A percentile compares a stretch with the other conserved stretches of the same genome.
Conservation (phyloP, 1,140 invertebrate species). For the Chionoecetes opilio region DNA sequence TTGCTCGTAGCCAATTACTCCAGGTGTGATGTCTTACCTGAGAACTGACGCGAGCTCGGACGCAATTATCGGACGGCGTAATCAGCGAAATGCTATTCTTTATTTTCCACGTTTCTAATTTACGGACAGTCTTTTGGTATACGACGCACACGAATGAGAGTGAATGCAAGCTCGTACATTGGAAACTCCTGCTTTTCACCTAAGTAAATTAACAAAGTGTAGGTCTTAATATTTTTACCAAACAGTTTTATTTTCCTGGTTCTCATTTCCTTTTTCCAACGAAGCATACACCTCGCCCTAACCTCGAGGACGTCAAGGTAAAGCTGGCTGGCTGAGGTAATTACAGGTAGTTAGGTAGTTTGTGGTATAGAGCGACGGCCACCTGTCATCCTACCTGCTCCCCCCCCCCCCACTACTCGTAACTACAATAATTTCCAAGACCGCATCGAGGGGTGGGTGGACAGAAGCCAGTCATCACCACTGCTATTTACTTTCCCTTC, state of each 20-base stretch:
- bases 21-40: slow-evolving; percentile 27
- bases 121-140: slow-evolving; percentile 1
- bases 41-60: neutral
- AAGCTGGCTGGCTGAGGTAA: neutral
- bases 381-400: neutral
- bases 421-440: neutral
- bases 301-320: neutral
- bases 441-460: neutral
- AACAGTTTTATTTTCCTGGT: no score
- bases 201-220: neutral
- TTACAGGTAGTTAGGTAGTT: slow-evolving; percentile 20
- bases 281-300: neutral
- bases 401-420: no score
- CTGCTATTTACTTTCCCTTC: neutral
- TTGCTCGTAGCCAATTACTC: slow-evolving; percentile 27
- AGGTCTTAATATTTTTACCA: neutral
- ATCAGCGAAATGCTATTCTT: slow-evolving; percentile 20
- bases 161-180: neutral
- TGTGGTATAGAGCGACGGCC: neutral
- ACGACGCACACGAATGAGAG: neutral
- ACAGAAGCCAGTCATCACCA: neutral
- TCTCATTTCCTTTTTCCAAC: no score
- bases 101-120: slow-evolving; percentile 6
- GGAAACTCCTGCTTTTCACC: neutral
- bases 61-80: slow-evolving; percentile 25